These are phyloP conservation scores for Cephalopterus ornatus DNA, from an alignment of 2,113 vertebrate genomes.

Conservation along the genomic window DNA sequence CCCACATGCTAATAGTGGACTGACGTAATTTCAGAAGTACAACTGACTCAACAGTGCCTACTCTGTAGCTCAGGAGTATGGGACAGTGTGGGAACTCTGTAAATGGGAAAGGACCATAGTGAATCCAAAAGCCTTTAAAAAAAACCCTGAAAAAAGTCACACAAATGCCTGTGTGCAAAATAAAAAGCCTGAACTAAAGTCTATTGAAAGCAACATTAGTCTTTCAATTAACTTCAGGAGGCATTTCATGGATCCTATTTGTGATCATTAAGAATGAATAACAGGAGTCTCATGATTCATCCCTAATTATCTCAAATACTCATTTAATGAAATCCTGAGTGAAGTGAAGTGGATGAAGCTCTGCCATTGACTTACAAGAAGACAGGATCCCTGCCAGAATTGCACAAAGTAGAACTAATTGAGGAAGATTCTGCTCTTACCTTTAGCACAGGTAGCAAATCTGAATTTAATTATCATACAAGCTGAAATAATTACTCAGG, in stretches of 20 bases:
- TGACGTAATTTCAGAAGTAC: not conserved
- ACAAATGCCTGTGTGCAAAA: not conserved
- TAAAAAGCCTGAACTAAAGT: not conserved
- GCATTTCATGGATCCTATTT: conserved; percentile 3
- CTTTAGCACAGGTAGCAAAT: not conserved
- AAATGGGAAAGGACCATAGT: not conserved
- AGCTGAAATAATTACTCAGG: not conserved
- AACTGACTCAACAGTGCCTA: not conserved
- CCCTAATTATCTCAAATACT: conserved; percentile 35
- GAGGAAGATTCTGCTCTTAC: not conserved
- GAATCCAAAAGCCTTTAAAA: not conserved
- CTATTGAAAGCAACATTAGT: not conserved
- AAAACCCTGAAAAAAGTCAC: not conserved
- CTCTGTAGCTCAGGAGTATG: rapidly evolving
- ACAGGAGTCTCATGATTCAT: not conserved
- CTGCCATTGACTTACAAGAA: not conserved
- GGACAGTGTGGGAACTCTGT: not conserved
- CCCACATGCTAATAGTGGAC: not conserved
- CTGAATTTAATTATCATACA: not conserved
- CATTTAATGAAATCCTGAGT: conserved; percentile 4
- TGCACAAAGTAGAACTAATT: not conserved
- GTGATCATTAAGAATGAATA: conserved; percentile 14
- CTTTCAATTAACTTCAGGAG: conserved; percentile 27
- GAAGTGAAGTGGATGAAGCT: not conserved
- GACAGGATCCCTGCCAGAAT: not conserved